phyloP scores from a whole-genome alignment of 2,888 invertebrate genomes.

The Heliconius sara region DNA sequence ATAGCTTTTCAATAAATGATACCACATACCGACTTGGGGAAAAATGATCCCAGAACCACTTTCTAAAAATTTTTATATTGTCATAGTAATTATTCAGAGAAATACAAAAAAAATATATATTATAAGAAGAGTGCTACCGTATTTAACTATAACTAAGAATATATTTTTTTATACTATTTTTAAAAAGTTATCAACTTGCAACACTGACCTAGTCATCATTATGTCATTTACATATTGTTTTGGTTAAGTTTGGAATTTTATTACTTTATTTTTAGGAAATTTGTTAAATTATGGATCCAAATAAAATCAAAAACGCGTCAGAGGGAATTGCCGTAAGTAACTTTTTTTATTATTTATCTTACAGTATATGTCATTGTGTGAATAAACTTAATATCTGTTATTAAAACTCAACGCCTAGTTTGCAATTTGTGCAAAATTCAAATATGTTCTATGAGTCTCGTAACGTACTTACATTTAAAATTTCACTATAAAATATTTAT shows the following conservation, averaged over 20 bases:
- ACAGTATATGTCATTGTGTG: not conserved
- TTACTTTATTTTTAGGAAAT: not conserved
- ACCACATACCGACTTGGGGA: not conserved
- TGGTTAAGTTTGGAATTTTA: slow-evolving; percentile 26
- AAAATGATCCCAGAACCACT: too few species aligned
- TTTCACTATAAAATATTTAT: not conserved
- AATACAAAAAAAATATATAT: too few species aligned
- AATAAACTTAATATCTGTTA: not conserved
- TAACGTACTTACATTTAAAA: not conserved
- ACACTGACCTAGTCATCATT: slow-evolving; percentile 28
- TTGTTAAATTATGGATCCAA: slow-evolving; percentile 63
- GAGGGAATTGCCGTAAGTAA: slow-evolving; percentile 78
- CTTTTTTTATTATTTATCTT: not conserved
- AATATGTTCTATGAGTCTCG: not conserved
- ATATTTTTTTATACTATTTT: not conserved
- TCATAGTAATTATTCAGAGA: too few species aligned
- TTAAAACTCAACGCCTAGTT: slow-evolving; percentile 12
- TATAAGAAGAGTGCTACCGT: too few species aligned
- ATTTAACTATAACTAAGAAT: not conserved
- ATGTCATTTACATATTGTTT: slow-evolving; percentile 45
- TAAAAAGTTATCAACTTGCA: not conserved
- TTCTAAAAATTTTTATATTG: too few species aligned
- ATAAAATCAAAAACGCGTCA: slow-evolving; percentile 74
- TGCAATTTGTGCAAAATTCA: not conserved
- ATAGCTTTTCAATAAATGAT: not conserved